Evolutionary conservation across 2,888 invertebrate species (phyloP).

Genomic region (Nomada ruficornis): DNA sequence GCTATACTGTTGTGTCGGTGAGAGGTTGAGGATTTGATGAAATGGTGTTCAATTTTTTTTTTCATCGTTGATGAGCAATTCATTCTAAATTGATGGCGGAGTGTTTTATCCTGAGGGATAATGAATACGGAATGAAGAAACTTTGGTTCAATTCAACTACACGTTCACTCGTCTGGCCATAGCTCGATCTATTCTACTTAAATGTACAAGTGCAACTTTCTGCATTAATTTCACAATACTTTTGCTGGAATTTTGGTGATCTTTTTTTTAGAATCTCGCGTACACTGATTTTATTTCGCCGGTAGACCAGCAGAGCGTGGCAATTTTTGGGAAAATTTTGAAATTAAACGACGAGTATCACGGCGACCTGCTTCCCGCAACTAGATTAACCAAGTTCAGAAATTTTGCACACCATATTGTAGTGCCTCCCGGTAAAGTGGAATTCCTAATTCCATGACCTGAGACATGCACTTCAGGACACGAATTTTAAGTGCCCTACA

Average conservation of each 20-base stretch:
- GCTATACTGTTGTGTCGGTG: background rate
- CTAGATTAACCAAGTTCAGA: constrained; percentile 22
- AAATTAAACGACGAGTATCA: constrained; percentile 21
- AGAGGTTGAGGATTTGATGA: background rate
- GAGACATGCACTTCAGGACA: constrained; percentile 22
- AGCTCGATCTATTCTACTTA: constrained; percentile 56
- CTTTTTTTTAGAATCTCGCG: too few relatives aligned
- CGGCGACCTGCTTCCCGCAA: constrained; percentile 16
- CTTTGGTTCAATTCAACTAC: too few relatives aligned
- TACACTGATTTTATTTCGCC: background rate
- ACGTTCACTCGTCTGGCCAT: constrained; percentile 38
- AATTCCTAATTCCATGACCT: constrained; percentile 28
- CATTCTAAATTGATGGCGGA: too few relatives aligned
- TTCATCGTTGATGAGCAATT: too few relatives aligned
- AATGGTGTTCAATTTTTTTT: too few relatives aligned
- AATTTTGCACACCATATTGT: constrained; percentile 30
- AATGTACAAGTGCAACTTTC: constrained; percentile 29
- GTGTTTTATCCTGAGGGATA: too few relatives aligned
- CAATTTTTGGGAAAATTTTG: background rate
- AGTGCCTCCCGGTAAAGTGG: background rate
- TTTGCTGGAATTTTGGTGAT: background rate
- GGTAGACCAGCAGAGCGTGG: background rate
- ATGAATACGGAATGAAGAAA: too few relatives aligned
- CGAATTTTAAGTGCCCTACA: constrained; percentile 30
- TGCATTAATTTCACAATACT: background rate